A percentile compares a stretch with the other conserved stretches of the same genome.
Evolutionary conservation across 2,113 vertebrate genomes (phyloP).

Genomic region (Pitta sordida): DNA sequence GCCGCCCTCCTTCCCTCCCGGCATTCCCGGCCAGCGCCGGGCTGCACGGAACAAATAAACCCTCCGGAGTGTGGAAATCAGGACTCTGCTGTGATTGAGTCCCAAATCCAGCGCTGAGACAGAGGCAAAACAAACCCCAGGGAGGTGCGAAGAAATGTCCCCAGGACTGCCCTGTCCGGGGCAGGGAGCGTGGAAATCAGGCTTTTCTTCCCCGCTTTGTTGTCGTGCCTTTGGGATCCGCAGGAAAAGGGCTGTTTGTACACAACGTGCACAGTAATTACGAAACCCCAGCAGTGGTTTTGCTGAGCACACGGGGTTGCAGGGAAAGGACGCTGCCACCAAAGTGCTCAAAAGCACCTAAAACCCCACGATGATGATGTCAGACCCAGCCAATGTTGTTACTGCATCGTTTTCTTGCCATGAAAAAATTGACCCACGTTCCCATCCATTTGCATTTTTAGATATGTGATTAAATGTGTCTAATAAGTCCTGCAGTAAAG

Average conservation of each 20-base stretch:
- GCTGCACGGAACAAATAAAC: not conserved
- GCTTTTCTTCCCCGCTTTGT: not conserved
- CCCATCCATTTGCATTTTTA: no score
- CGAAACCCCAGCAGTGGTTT: not conserved
- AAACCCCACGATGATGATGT: accelerated
- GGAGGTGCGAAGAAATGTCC: not conserved
- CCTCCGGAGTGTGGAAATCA: not conserved
- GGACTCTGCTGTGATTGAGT: not conserved
- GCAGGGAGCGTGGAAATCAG: not conserved
- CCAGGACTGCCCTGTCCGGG: accelerated
- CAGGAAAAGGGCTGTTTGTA: not conserved
- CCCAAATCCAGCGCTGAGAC: not conserved
- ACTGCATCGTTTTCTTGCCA: not conserved
- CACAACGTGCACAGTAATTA: not conserved
- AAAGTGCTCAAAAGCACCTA: not conserved
- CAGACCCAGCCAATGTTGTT: not conserved
- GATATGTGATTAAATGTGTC: not conserved
- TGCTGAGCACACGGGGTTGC: not conserved
- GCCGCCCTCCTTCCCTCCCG: no score
- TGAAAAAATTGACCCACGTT: not conserved
- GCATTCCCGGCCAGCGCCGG: not conserved
- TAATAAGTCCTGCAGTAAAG: not conserved
- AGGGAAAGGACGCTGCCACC: not conserved
- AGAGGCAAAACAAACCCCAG: not conserved
- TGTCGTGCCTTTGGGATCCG: not conserved